A percentile compares a stretch with the other conserved stretches of the same genome.
Evolutionary conservation across 2,797 vertebrate genomes (phyloP).

Genomic region (Pampus argenteus): DNA sequence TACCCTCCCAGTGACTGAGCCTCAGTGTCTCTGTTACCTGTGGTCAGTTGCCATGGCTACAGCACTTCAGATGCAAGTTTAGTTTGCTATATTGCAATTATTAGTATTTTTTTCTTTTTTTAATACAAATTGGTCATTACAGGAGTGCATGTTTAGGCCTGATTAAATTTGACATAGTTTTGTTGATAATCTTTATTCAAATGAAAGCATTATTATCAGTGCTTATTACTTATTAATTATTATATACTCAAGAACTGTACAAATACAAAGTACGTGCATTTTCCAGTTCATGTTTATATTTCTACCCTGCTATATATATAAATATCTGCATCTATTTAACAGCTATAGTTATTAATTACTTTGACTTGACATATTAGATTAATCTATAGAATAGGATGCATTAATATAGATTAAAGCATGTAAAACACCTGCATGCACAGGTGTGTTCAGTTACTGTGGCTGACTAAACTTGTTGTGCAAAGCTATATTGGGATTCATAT

Average conservation of each 20-base stretch:
- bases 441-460: too few relatives aligned
- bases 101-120: neutral
- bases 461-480: too few relatives aligned
- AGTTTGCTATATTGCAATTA: conserved; percentile 24
- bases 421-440: too few relatives aligned
- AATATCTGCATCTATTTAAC: too few relatives aligned
- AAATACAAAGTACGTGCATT: neutral
- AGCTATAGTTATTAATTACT: neutral
- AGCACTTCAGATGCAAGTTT: conserved; percentile 10
- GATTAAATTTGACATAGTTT: neutral
- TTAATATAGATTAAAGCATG: too few relatives aligned
- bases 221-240: neutral
- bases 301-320: neutral
- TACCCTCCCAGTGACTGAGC: neutral
- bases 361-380: neutral
- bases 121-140: neutral
- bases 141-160: neutral
- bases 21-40: conserved; percentile 29
- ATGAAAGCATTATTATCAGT: neutral
- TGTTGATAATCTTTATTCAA: neutral
- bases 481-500: too few relatives aligned
- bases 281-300: neutral
- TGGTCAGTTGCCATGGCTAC: conserved; percentile 33
- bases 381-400: neutral
- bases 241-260: neutral